These are phyloP conservation scores for Drosophila orena DNA, from an alignment of 1,140 invertebrate genomes.

Conservation along the genomic window DNA sequence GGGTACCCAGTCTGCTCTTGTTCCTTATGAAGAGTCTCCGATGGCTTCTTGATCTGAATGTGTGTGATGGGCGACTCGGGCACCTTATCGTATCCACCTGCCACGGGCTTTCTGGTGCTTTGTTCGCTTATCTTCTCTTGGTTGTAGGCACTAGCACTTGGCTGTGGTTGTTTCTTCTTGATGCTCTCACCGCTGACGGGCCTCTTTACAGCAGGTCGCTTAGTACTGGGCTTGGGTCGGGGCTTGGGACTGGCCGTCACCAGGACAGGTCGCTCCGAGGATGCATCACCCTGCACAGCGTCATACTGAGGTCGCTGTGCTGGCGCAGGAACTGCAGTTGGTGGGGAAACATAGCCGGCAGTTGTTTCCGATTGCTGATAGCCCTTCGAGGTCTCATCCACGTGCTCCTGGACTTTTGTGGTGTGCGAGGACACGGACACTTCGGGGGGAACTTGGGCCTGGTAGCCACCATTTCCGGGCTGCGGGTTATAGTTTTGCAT, in stretches of 20 bases:
- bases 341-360: conserved; percentile 33
- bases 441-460: conserved; percentile 62
- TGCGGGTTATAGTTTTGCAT: conserved; percentile 69
- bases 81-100: conserved; percentile 22
- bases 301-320: conserved; percentile 62
- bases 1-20: conserved; percentile 29
- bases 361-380: conserved; percentile 56
- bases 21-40: conserved; percentile 32
- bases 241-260: conserved; percentile 67
- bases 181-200: conserved; percentile 35
- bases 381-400: conserved; percentile 36
- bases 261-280: conserved; percentile 58
- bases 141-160: conserved; percentile 32
- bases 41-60: conserved; percentile 61
- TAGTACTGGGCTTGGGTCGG: conserved; percentile 56
- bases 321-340: conserved; percentile 18
- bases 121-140: conserved; percentile 23
- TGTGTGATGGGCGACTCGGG: conserved; percentile 56
- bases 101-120: conserved; percentile 32
- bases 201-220: conserved; percentile 41
- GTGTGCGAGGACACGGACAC: conserved; percentile 79
- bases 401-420: conserved; percentile 73
- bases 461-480: conserved; percentile 2
- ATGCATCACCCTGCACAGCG: conserved; percentile 12
- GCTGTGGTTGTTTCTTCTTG: conserved; percentile 37